Conservation (phyloP, 2,888 invertebrate genomes). For the Nomada hirtipes region DNA sequence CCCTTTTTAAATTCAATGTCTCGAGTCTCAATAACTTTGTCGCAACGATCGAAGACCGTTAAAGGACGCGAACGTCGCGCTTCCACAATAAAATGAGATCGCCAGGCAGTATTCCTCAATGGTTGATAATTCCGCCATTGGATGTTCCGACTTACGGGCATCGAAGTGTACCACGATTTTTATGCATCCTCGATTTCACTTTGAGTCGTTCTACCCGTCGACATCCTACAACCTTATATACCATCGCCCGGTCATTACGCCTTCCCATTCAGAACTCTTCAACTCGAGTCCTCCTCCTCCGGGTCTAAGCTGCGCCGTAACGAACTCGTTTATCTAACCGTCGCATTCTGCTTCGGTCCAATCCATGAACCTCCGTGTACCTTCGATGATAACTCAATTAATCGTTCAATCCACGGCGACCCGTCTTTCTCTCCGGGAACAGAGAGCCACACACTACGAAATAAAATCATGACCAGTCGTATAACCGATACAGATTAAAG, state of each 20-base stretch:
- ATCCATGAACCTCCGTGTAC: not conserved
- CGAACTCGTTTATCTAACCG: not conserved
- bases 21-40: too few relatives aligned
- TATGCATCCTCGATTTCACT: not conserved
- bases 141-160: not conserved
- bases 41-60: too few relatives aligned
- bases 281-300: not conserved
- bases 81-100: not conserved
- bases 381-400: not conserved
- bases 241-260: not conserved
- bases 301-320: not conserved
- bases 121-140: not conserved
- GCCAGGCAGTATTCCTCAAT: too few relatives aligned
- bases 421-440: not conserved
- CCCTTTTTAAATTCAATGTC: too few relatives aligned
- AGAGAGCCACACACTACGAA: not conserved
- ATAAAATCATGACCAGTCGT: not conserved
- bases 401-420: not conserved
- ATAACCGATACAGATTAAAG: not conserved
- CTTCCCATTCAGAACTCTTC: not conserved
- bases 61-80: too few relatives aligned
- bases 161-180: conserved; percentile 4
- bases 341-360: not conserved
- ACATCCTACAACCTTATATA: not conserved
- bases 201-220: not conserved